Evolutionary conservation across 1,140 invertebrate species (phyloP), one percentile per base, ranked within the genome.

Genomic region (Acromyrmex echinatior): DNA sequence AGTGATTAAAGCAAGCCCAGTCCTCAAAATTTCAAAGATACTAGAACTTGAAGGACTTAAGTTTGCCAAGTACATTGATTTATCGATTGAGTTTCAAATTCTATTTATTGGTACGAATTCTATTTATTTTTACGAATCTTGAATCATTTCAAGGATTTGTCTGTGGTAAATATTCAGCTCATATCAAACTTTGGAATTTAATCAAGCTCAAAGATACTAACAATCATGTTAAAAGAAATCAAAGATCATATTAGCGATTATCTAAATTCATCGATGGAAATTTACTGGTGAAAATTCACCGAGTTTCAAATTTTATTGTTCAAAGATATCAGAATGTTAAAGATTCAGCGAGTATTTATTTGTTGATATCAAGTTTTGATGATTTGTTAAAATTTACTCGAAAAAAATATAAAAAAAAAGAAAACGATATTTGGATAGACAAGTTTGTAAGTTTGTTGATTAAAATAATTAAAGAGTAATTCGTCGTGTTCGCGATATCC

Each of bases 401-500:
- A 56, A 21, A 9, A 2, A 25, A 70, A 58, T 70, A 58, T 53
- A 12, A 7, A 68, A 21, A 31, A 51, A 18, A n/a, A 49, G 6
- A 35, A 78, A 1, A 65, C 5, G 21, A 39, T 81, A 39, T 14
- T 62, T 45, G 56, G 53, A 53, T 35, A 9, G 56, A 49, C 6
- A 73, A 35, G 70, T 76, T 84, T 76, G 39, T 84, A 84, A 84
- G 70, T 74, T 73, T 68, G 80, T 84, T 76, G 80, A 74, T 84
- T 49, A 51, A 56, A 84, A 70, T 84, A 84, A 76, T 86, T 65
- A 71, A 53, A 79, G 68, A 71, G 63, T 84, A 84, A 76, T 74
- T 84, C 53, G 35, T 81, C 51, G 87, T 86, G 60, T 91, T 88
- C 85, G 45, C 80, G 49, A 45, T 80, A 86, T 56, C 51, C 90